A percentile compares a stretch with the other conserved stretches of the same genome.
These are phyloP conservation scores for Xenus cinereus DNA, from an alignment of 2,113 vertebrate genomes.

Conservation along the genomic window DNA sequence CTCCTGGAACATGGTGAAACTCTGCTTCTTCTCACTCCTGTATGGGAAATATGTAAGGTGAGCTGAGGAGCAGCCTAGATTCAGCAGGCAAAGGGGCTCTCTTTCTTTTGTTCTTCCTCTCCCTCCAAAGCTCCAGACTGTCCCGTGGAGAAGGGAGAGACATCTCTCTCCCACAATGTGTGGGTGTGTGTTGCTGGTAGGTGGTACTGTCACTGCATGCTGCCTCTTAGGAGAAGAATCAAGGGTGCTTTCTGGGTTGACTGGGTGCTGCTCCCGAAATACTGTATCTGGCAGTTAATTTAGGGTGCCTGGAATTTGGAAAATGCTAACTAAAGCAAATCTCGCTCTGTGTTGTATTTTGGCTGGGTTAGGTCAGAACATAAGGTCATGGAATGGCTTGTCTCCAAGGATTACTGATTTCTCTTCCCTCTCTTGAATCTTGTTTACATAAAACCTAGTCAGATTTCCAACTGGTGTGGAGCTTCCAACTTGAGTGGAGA, in stretches of 20 bases:
- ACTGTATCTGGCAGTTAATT: not conserved
- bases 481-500: not conserved
- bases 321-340: not conserved
- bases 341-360: not conserved
- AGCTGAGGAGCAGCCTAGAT: not conserved
- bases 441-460: not conserved
- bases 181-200: not conserved
- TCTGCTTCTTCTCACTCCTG: constrained; percentile 86
- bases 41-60: constrained; percentile 93
- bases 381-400: constrained; percentile 14
- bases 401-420: not conserved
- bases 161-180: rapidly evolving
- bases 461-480: not conserved
- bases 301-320: constrained; percentile 20
- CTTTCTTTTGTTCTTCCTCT: not conserved
- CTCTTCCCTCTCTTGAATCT: not conserved
- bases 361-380: constrained; percentile 24
- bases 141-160: not conserved
- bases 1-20: constrained; percentile 96
- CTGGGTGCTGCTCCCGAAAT: not conserved
- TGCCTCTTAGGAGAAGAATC: not conserved
- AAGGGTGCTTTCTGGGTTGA: not conserved
- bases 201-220: not conserved
- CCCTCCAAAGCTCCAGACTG: not conserved
- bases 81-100: not conserved